phyloP scores from a whole-genome alignment of 2,797 vertebrate species.

The Neosilurus mollespiculum region DNA sequence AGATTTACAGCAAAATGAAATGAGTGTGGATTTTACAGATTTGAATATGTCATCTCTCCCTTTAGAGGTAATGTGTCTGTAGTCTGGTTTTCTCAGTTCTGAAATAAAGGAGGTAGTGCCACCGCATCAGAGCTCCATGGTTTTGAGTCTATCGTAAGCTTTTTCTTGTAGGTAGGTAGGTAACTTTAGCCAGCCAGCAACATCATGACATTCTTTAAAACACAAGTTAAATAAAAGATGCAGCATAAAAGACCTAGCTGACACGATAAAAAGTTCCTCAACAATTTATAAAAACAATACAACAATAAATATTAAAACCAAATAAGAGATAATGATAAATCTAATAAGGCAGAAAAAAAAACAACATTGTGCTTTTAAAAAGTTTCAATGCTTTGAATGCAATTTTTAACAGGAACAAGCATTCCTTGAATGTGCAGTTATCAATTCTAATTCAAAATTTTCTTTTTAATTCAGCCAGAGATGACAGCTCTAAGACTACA shows the following conservation, averaged over 20 bases:
- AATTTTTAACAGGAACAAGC: constrained; percentile 37
- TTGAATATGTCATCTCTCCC: not conserved
- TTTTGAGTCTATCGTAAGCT: not conserved
- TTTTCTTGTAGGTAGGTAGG: no score
- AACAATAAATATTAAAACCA: no score
- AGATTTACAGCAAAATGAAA: not conserved
- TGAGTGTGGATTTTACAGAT: not conserved
- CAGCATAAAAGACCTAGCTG: no score
- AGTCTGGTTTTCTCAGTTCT: not conserved
- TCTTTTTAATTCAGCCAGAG: no score
- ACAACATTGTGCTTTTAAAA: not conserved
- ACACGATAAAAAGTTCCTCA: no score
- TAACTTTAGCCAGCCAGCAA: no score
- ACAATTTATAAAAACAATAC: no score
- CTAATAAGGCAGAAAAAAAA: not conserved
- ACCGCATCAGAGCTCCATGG: not conserved
- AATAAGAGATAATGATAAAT: no score
- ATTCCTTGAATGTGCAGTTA: constrained; percentile 51
- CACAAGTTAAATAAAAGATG: no score
- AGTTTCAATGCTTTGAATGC: not conserved
- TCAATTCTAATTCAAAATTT: no score
- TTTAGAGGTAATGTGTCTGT: not conserved
- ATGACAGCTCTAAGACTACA: no score
- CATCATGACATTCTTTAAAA: no score
- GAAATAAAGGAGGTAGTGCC: not conserved